Conservation (phyloP, 2,888 invertebrate genomes). For the Brachycybe producta region DNA sequence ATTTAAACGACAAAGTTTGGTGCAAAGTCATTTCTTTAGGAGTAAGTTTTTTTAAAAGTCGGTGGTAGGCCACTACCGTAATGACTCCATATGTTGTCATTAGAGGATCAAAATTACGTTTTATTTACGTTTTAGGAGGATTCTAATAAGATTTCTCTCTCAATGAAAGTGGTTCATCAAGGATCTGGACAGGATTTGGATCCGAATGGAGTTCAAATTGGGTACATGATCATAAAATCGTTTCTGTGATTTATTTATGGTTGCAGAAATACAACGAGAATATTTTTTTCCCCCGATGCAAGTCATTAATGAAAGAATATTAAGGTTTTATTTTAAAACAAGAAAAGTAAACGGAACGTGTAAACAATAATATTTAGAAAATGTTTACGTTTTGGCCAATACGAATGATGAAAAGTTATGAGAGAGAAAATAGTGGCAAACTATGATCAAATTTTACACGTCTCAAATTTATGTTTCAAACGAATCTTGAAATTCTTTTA, state of each 20-base stretch:
- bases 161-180: slow-evolving; percentile 19
- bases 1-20: slow-evolving; percentile 16
- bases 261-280: neutral
- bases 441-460: too few species aligned
- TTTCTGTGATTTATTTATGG: neutral
- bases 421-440: too few species aligned
- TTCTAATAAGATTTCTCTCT: slow-evolving; percentile 16
- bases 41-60: slow-evolving; percentile 12
- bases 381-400: too few species aligned
- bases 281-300: neutral
- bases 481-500: too few species aligned
- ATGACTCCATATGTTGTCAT: neutral
- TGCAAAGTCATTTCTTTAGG: slow-evolving; percentile 19
- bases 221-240: neutral
- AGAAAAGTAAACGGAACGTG: too few species aligned
- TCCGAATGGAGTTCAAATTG: slow-evolving; percentile 17
- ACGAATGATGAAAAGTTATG: too few species aligned
- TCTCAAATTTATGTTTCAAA: too few species aligned
- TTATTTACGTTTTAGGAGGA: slow-evolving; percentile 3
- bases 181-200: slow-evolving; percentile 18
- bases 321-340: too few species aligned
- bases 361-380: too few species aligned
- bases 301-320: too few species aligned
- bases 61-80: neutral
- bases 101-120: neutral